These are phyloP conservation scores for Drosophila truncata DNA, from an alignment of 1,140 invertebrate species.

Conservation along the genomic window DNA sequence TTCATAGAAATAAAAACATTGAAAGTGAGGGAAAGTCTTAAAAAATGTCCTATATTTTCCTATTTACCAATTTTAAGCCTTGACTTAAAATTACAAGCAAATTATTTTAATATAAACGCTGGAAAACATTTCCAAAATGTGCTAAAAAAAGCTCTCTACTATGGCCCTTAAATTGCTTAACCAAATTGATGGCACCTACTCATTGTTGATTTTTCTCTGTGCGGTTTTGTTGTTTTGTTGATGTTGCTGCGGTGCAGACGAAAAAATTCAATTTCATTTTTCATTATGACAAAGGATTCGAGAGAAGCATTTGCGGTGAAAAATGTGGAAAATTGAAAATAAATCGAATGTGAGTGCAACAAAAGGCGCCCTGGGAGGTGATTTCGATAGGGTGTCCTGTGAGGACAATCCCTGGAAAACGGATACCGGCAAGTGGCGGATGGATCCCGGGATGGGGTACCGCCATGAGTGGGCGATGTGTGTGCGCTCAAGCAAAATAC, in stretches of 20 bases:
- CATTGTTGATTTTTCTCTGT: conserved; percentile 14
- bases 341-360: conserved; percentile 83
- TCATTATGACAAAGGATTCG: conserved; percentile 74
- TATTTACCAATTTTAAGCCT: no score
- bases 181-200: conserved; percentile 5
- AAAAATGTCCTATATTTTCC: not conserved
- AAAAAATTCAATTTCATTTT: conserved; percentile 84
- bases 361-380: conserved; percentile 55
- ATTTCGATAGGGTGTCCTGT: conserved; percentile 2
- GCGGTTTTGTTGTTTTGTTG: conserved; percentile 29
- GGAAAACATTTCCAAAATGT: not conserved
- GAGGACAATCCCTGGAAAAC: conserved; percentile 13
- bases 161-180: not conserved
- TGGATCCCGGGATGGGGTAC: conserved; percentile 1
- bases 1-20: not conserved
- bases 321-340: conserved; percentile 84
- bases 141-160: no score
- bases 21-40: not conserved
- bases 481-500: conserved; percentile 74
- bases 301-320: conserved; percentile 60
- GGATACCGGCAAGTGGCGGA: not conserved
- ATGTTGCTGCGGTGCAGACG: conserved; percentile 55
- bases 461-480: conserved; percentile 37
- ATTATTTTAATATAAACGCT: no score
- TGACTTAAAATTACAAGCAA: no score